Evolutionary conservation across 1,140 invertebrate species (phyloP).

Genomic region (Orius insidiosus): DNA sequence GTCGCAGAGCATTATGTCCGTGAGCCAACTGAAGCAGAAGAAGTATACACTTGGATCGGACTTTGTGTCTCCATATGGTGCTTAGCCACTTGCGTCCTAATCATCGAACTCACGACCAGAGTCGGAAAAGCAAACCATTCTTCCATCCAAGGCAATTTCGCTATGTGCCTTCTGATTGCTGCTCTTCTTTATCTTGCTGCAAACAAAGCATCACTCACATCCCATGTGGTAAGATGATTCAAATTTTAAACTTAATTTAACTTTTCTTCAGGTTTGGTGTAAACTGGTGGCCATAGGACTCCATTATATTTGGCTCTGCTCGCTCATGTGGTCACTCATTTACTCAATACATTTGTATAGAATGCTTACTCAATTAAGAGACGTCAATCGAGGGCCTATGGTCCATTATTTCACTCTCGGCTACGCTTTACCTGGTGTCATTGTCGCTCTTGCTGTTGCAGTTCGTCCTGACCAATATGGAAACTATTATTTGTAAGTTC

Average conservation of each 20-base stretch:
- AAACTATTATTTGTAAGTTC: slow-evolving; percentile 82
- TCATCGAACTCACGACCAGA: slow-evolving; percentile 57
- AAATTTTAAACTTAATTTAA: slow-evolving; percentile 2
- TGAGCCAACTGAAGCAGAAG: slow-evolving; percentile 64
- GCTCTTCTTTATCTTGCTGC: slow-evolving; percentile 75
- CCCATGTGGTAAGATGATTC: slow-evolving; percentile 39
- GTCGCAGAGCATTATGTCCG: slow-evolving; percentile 77
- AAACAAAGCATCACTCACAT: slow-evolving; percentile 60
- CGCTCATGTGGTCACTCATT: slow-evolving; percentile 80
- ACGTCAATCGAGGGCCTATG: slow-evolving; percentile 91
- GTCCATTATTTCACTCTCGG: slow-evolving; percentile 87
- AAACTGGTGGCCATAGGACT: slow-evolving; percentile 79
- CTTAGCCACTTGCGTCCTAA: slow-evolving; percentile 51
- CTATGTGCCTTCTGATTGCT: slow-evolving; percentile 70
- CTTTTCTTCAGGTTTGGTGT: slow-evolving; percentile 49
- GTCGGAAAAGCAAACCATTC: slow-evolving; percentile 68
- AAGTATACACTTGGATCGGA: slow-evolving; percentile 74
- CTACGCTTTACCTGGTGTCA: slow-evolving; percentile 83
- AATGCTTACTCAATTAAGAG: slow-evolving; percentile 87
- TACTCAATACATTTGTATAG: slow-evolving; percentile 84
- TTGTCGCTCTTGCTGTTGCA: slow-evolving; percentile 77
- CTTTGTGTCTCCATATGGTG: slow-evolving; percentile 70
- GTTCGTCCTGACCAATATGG: slow-evolving; percentile 91
- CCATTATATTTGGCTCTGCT: slow-evolving; percentile 81
- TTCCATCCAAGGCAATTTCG: slow-evolving; percentile 83